A percentile compares a stretch with the other conserved stretches of the same genome.
These are phyloP conservation scores for Psephotus haematonotus DNA, from an alignment of 2,113 vertebrate genomes.

Conservation along the genomic window DNA sequence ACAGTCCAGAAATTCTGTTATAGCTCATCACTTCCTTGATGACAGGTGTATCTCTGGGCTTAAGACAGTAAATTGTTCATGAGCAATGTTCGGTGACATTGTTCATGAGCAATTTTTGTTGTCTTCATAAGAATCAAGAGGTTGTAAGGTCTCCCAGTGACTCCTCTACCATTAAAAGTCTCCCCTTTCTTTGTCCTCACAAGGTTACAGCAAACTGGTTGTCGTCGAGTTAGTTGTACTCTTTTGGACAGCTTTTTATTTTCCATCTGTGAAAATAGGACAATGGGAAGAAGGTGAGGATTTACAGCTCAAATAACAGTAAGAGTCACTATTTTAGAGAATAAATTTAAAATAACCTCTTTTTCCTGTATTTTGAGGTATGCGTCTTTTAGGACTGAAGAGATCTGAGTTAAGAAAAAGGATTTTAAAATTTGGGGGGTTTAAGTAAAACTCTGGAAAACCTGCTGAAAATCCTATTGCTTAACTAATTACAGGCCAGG, in stretches of 20 bases:
- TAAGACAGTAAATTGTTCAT: background rate
- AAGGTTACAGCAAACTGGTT: background rate
- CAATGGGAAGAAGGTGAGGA: background rate
- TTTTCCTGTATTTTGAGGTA: background rate
- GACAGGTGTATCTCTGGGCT: background rate
- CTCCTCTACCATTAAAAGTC: background rate
- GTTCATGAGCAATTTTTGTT: background rate
- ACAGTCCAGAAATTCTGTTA: background rate
- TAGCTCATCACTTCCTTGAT: background rate
- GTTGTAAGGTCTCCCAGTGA: background rate
- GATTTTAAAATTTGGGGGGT: background rate
- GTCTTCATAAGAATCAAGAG: background rate
- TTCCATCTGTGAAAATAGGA: background rate
- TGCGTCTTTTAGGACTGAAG: background rate
- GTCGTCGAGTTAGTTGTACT: background rate
- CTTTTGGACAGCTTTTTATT: background rate
- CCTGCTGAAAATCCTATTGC: background rate
- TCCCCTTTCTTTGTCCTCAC: background rate
- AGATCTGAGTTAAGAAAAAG: background rate
- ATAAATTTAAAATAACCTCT: background rate
- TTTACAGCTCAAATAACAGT: background rate
- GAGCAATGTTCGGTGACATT: background rate
- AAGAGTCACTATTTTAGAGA: background rate
- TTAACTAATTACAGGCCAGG: background rate
- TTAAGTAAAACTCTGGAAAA: background rate